Percentiles rank a stretch among this genome's conserved stretches.
These are phyloP conservation scores for Rhynchophorus ferrugineus DNA, from an alignment of 1,140 invertebrate species.

Conservation along the genomic window DNA sequence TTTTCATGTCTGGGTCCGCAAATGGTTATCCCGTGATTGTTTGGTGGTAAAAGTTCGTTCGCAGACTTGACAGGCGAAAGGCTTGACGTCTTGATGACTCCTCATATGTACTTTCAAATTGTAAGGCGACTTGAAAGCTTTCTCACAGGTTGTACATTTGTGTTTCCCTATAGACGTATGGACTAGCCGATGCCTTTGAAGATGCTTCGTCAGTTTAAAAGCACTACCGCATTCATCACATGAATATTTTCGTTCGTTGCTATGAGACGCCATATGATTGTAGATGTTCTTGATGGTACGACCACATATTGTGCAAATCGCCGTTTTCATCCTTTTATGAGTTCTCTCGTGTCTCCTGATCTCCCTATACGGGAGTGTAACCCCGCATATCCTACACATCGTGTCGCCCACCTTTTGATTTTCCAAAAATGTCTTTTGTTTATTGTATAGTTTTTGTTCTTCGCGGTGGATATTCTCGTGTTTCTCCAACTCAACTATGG, in stretches of 20 bases:
- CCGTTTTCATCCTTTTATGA: conserved; percentile 1
- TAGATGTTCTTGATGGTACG: conserved; percentile 14
- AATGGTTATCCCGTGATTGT: conserved; percentile 39
- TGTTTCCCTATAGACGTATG: conserved; percentile 55
- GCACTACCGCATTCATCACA: conserved; percentile 30
- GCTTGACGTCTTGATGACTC: conserved; percentile 43
- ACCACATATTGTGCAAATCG: conserved; percentile 12
- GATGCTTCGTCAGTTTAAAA: conserved; percentile 25
- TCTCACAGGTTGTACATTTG: conserved; percentile 22
- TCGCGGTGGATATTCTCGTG: conserved; percentile 10
- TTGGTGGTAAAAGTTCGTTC: conserved; percentile 27
- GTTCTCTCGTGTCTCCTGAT: conserved; percentile 14
- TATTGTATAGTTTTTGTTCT: conserved; percentile 3
- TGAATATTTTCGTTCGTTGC: conserved; percentile 5
- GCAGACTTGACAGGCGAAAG: conserved; percentile 32
- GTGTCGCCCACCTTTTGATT: background rate
- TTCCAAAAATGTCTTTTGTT: background rate
- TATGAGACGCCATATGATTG: conserved; percentile 20
- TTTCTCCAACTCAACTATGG: background rate
- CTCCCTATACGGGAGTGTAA: background rate
- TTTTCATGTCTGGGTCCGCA: conserved; percentile 19
- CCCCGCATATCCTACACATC: conserved; percentile 10
- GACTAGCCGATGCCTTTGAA: conserved; percentile 51
- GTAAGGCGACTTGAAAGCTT: conserved; percentile 26
- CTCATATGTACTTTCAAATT: conserved; percentile 41